These are phyloP conservation scores for Tadarida brasiliensis DNA, from an alignment of 2,797 vertebrate species.

Conservation along the genomic window DNA sequence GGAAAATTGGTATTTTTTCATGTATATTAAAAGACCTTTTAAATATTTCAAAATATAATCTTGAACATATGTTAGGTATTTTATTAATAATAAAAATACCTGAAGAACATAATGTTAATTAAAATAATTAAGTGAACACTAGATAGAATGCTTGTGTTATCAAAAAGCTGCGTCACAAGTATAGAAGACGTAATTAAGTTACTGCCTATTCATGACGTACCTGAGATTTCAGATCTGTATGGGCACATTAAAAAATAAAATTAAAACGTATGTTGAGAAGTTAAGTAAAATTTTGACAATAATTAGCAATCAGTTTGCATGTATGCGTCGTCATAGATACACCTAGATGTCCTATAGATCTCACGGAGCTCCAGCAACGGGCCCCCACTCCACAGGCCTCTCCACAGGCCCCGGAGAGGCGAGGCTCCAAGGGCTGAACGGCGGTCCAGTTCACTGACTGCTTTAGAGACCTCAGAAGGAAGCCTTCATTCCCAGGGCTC, in stretches of 20 bases:
- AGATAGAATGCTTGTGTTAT: neutral
- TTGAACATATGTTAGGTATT: neutral
- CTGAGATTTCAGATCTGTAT: neutral
- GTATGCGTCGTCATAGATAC: neutral
- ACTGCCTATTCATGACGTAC: neutral
- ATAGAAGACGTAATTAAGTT: neutral
- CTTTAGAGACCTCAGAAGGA: neutral
- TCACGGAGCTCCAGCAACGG: neutral
- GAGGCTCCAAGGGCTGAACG: neutral
- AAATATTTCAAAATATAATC: conserved; percentile 37
- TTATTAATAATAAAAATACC: conserved; percentile 31
- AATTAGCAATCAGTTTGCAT: neutral
- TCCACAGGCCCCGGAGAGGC: neutral
- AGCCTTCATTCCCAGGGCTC: neutral
- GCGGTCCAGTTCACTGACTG: neutral
- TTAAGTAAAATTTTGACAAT: neutral
- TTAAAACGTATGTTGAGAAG: neutral
- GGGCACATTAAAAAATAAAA: neutral
- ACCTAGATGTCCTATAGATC: neutral
- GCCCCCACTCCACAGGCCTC: neutral
- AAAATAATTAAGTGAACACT: neutral
- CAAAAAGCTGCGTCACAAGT: neutral
- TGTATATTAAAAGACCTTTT: neutral
- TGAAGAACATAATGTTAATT: neutral
- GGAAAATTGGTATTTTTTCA: conserved; percentile 22